Evolutionary conservation across 2,888 invertebrate genomes (phyloP).

Genomic region (Hirudinaria manillensis): DNA sequence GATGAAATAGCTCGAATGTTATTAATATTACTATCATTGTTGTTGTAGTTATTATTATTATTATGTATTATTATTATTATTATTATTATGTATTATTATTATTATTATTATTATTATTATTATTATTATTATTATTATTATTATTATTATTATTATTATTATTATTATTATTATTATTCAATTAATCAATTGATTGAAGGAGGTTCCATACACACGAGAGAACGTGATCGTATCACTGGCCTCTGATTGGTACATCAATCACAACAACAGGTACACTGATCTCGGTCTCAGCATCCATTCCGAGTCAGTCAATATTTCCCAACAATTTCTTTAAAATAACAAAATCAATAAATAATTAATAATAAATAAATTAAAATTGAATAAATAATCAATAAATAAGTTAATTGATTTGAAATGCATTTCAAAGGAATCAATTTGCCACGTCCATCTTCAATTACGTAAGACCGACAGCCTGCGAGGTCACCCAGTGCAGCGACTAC

Average conservation of each 20-base stretch:
- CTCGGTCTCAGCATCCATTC: slow-evolving; percentile 8
- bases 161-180: neutral
- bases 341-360: neutral
- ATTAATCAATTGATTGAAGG: neutral
- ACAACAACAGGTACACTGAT: slow-evolving; percentile 13
- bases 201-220: neutral
- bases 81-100: too few relatives aligned
- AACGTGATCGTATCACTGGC: slow-evolving; percentile 3
- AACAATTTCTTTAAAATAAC: too few relatives aligned
- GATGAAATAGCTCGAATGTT: too few relatives aligned
- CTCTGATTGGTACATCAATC: slow-evolving; percentile 1
- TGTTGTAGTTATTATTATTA: too few relatives aligned
- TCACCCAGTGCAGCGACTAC: slow-evolving; percentile 11
- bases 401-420: neutral
- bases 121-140: too few relatives aligned
- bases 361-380: neutral
- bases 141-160: too few relatives aligned
- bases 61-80: too few relatives aligned
- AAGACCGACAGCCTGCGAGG: neutral
- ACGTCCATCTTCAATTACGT: slow-evolving; percentile 8
- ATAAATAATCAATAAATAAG: neutral
- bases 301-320: neutral
- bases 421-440: neutral
- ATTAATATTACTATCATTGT: too few relatives aligned
- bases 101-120: too few relatives aligned